phyloP scores from a whole-genome alignment of 2,113 vertebrate species.

The Arvicanthis niloticus region DNA sequence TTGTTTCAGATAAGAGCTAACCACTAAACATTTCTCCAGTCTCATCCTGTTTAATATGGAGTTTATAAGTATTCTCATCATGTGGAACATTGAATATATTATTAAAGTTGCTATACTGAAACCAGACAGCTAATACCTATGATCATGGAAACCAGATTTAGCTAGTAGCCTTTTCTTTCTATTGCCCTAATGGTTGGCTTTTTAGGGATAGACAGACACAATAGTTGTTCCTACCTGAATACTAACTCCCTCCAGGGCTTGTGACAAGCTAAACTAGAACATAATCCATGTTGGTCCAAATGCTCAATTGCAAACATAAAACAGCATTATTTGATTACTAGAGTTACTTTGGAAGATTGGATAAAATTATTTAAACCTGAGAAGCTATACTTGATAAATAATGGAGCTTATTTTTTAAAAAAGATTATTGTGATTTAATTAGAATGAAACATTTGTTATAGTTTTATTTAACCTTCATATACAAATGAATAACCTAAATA shows the following conservation, averaged over 20 bases:
- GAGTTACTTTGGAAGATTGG: not conserved
- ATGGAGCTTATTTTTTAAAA: constrained; percentile 38
- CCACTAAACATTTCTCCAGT: not conserved
- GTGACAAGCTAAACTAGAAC: not conserved
- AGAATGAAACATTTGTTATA: not conserved
- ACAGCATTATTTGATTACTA: not conserved
- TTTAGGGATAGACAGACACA: not conserved
- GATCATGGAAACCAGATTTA: not conserved
- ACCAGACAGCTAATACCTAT: not conserved
- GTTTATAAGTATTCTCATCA: not conserved
- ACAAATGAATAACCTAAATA: not conserved
- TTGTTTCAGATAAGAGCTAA: not conserved
- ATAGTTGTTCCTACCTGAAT: not conserved
- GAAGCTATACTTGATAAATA: not conserved
- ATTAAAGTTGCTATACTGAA: not conserved
- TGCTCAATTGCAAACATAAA: not conserved
- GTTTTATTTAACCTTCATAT: not conserved
- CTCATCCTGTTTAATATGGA: not conserved
- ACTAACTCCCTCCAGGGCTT: not conserved
- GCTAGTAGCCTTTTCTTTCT: not conserved
- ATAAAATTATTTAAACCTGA: not conserved
- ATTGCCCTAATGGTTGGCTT: not conserved
- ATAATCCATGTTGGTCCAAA: not conserved
- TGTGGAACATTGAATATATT: not conserved
- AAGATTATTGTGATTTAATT: constrained; percentile 33